Base-by-base conservation (phyloP, 2,797 vertebrate species). In the Esox masquinongy region DNA sequence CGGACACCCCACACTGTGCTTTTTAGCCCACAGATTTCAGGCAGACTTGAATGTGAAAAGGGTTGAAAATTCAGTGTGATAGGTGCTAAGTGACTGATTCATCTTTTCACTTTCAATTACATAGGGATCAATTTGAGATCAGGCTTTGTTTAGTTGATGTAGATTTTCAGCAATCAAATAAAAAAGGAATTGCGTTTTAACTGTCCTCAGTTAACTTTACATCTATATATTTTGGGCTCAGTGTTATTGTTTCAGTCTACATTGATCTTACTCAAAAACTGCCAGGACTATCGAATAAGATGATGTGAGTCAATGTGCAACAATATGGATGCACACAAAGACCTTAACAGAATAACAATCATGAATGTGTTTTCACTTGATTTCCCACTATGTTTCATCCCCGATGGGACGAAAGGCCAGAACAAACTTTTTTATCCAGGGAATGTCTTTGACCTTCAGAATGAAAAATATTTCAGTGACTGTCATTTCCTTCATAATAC, bases 1-100 rank as follows among this genome's bases (percentile, higher is more conserved):
- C 83, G 79, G 59, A 82, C 88, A 92, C 90, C 92, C 84, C 94
- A 94, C 92, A 89, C 84, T 85, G 80, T 86, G 92, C 69, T 75
- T 77, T 77, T 79, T 66, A 77, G 59, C 64, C 49, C 15, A 59
- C 39, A 68, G 78, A 66, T 59, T 73, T 75, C 51, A 50, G 36
- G 72, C 53, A 73, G 47, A 70, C 67, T 72, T 72, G 34, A 71
- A 76, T 80, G 24, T 26, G 68, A 22, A 47, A 34, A 26, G 49
- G 70, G 34, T 24, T 70, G 9, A 19, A 16, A 16, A 16, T 39
- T 66, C 22, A 47, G 72, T 43, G 67, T 72, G 66, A 63, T 15
- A 11, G 75, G 19, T 72, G 61, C 68, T 59, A 14, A 56, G 15
- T 56, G 22, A 66, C 0, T 16, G 29, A 75, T 73, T 24, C 6